Evolutionary conservation across 2,888 invertebrate species (phyloP).

Genomic region (Drosophila testacea): DNA sequence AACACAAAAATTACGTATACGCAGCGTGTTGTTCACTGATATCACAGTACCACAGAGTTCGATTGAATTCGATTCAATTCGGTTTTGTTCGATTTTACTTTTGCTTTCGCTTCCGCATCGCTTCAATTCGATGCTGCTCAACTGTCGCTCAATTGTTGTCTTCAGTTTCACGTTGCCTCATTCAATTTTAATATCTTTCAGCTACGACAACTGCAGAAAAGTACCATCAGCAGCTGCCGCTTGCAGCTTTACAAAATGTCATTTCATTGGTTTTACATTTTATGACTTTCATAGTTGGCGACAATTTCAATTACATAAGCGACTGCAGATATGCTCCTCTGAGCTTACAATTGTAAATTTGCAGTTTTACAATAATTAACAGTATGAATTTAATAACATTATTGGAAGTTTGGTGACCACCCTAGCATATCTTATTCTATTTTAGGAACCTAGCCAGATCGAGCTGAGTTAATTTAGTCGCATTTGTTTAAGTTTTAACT

Average conservation of each 20-base stretch:
- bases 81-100: slow-evolving; percentile 21
- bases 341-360: neutral
- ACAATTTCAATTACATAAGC: slow-evolving; percentile 56
- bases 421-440: too few relatives aligned
- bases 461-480: too few relatives aligned
- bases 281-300: slow-evolving; percentile 47
- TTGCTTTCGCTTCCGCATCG: slow-evolving; percentile 58
- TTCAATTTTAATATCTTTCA: slow-evolving; percentile 48
- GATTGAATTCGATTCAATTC: neutral
- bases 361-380: neutral
- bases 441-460: too few relatives aligned
- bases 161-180: slow-evolving; percentile 46
- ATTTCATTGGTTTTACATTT: slow-evolving; percentile 46
- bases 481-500: too few relatives aligned
- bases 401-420: too few relatives aligned
- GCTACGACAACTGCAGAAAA: slow-evolving; percentile 16
- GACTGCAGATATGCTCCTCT: slow-evolving; percentile 3
- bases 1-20: slow-evolving; percentile 68
- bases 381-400: too few relatives aligned
- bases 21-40: slow-evolving; percentile 53
- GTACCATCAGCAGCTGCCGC: slow-evolving; percentile 17
- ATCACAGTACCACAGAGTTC: slow-evolving; percentile 10
- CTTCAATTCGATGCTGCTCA: slow-evolving; percentile 20
- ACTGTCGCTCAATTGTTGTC: slow-evolving; percentile 56
- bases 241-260: slow-evolving; percentile 39